Base-by-base conservation (phyloP, 1,140 invertebrate genomes). In the Anagrus nilaparvatae region DNA sequence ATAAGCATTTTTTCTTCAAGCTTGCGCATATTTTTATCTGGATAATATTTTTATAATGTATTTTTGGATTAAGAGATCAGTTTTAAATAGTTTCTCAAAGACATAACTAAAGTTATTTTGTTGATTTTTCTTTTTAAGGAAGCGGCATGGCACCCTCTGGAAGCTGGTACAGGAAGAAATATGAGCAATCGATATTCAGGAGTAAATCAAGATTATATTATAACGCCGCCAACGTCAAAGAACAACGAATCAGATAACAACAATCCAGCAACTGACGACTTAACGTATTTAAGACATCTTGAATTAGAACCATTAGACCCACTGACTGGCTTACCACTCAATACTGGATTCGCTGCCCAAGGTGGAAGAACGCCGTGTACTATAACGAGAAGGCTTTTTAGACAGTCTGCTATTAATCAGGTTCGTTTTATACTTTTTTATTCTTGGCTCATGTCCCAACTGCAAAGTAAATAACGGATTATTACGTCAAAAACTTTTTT, bases 341-440 rank as follows among this genome's bases (percentile, higher is more conserved):
- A 61, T 41, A 61, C 65, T 7, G 29, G 71, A 51, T 52, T 71
- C 56, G 49, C 66, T 41, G 53, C 71, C 54, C 57, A 57, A 53
- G 55, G 73, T 35, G 85, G 85, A n/a, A 71, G 84, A 44, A 89
- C 85, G 1, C 84, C 85, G 0, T 89, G 87, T 55, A 89, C 84
- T 3, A 78, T 79, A 32, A 86, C 84, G 20, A 79, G 81, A 54
- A 74, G 74, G 59, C 65, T 73, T 49, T 50, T 61, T 38, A 55
- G 66, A 38, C 55, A 62, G 27, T 52, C 54, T 8, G 51, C 54
- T 3, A 32, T 43, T 27, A 65, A 61, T 55, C 64, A 63, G 59
- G 65, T 65, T 41, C 8, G 40, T 36, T 37, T 44, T 7, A 71
- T 71, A 17, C 23, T 4, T 9, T 27, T 37, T 25, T 9, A 25